These are phyloP conservation scores for Hippocampus barbouri DNA, from an alignment of 2,113 vertebrate genomes.

Conservation along the genomic window DNA sequence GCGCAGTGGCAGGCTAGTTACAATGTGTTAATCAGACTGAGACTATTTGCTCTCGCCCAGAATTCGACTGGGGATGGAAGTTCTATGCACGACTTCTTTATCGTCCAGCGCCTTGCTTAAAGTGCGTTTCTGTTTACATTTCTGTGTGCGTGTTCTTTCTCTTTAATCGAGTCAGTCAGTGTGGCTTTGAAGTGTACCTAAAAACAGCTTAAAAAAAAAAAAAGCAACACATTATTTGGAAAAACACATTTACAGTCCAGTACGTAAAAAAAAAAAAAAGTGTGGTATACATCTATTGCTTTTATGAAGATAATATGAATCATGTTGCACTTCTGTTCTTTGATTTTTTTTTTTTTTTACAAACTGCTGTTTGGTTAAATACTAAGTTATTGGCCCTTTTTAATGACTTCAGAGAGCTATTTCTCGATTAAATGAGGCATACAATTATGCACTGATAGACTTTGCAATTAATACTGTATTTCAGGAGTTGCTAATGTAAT, in stretches of 20 bases:
- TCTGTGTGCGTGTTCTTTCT: background rate
- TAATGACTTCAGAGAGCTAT: conserved; percentile 38
- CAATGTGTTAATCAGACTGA: conserved; percentile 70
- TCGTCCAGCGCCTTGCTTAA: conserved; percentile 28
- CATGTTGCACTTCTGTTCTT: conserved; percentile 33
- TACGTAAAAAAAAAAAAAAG: too few species aligned
- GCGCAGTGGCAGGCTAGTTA: conserved; percentile 14
- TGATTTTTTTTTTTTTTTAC: conserved; percentile 35
- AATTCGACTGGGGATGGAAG: conserved; percentile 53
- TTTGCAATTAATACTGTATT: conserved; percentile 51
- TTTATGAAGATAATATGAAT: conserved; percentile 9
- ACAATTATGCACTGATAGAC: conserved; percentile 48
- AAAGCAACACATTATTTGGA: background rate
- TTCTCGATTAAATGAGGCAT: conserved; percentile 54
- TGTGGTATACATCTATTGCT: background rate
- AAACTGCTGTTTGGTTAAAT: conserved; percentile 44
- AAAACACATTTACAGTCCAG: too few species aligned
- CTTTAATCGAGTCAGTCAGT: background rate
- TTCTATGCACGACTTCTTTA: conserved; percentile 39
- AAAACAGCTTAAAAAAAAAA: background rate
- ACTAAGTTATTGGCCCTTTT: conserved; percentile 17
- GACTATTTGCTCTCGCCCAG: conserved; percentile 69
- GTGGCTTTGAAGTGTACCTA: background rate
- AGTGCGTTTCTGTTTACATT: background rate
- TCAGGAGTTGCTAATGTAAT: conserved; percentile 51